Evolutionary conservation across 1,140 invertebrate species (phyloP).

Genomic region (fruit fly (Drosophila melanogaster)): DNA sequence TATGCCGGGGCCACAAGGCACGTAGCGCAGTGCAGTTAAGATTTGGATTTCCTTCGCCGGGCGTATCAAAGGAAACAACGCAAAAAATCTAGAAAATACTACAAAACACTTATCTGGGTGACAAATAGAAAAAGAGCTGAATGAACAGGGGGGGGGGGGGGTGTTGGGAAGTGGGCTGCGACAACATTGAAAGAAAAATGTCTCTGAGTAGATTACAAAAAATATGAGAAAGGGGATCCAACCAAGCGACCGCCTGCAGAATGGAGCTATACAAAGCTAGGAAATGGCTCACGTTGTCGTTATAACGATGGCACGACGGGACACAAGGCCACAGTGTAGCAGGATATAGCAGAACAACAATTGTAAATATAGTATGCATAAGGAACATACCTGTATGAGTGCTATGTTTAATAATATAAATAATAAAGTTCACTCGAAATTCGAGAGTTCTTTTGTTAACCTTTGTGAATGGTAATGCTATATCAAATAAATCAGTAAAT

Average conservation of each 20-base stretch:
- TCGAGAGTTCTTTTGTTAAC: no score
- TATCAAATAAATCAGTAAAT: neutral
- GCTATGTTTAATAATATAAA: no score
- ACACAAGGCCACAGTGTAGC: conserved; percentile 17
- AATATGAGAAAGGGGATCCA: conserved; percentile 29
- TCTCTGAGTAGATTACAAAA: conserved; percentile 77
- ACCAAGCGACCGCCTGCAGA: conserved; percentile 47
- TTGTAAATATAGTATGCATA: no score
- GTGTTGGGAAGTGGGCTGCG: neutral
- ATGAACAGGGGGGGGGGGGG: conserved; percentile 10
- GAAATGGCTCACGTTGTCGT: conserved; percentile 72
- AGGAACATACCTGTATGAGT: no score
- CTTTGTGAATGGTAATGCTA: no score
- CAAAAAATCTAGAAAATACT: conserved; percentile 73
- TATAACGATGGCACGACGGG: conserved; percentile 69
- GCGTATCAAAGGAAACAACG: conserved; percentile 54
- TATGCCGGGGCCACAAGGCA: conserved; percentile 63
- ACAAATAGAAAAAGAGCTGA: conserved; percentile 73
- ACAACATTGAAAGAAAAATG: conserved; percentile 72
- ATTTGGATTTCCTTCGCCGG: conserved; percentile 75
- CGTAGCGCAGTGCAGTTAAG: conserved; percentile 80
- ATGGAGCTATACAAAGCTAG: conserved; percentile 65
- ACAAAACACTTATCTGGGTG: conserved; percentile 81
- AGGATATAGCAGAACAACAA: neutral
- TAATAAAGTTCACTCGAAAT: no score